phyloP scores from a whole-genome alignment of 2,888 invertebrate genomes.

The Thumatha senex region DNA sequence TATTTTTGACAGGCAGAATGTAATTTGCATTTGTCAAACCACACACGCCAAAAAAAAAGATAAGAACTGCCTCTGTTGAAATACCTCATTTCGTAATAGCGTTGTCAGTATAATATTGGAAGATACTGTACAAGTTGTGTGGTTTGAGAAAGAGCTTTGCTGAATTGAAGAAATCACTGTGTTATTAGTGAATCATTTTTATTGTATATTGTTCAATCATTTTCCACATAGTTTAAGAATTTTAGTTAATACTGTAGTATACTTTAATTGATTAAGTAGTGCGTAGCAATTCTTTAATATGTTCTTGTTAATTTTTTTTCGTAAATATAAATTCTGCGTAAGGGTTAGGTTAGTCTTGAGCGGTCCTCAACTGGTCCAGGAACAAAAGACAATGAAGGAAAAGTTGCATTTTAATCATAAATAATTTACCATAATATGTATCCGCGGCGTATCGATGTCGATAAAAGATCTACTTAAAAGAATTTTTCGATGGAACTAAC shows the following conservation, averaged over 20 bases:
- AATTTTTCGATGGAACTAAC: slow-evolving; percentile 19
- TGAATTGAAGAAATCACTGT: slow-evolving; percentile 59
- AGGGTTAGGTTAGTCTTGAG: slow-evolving; percentile 74
- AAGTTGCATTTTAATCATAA: slow-evolving; percentile 70
- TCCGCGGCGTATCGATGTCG: slow-evolving; percentile 37
- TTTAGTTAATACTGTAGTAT: slow-evolving; percentile 78
- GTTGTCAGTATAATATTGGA: slow-evolving; percentile 31
- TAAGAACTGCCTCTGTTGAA: slow-evolving; percentile 51
- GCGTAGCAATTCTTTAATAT: slow-evolving; percentile 78
- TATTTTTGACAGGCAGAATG: slow-evolving; percentile 35
- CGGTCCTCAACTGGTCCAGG: slow-evolving; percentile 68
- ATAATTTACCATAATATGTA: slow-evolving; percentile 40
- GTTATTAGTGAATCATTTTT: slow-evolving; percentile 80
- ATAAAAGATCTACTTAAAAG: slow-evolving; percentile 28
- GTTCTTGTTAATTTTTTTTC: slow-evolving; percentile 79
- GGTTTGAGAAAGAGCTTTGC: slow-evolving; percentile 39
- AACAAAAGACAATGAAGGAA: slow-evolving; percentile 81
- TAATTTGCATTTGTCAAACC: slow-evolving; percentile 39
- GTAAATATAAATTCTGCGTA: slow-evolving; percentile 72
- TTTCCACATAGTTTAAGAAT: slow-evolving; percentile 81
- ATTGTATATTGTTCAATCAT: slow-evolving; percentile 82
- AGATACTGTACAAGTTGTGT: slow-evolving; percentile 13
- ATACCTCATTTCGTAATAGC: slow-evolving; percentile 60
- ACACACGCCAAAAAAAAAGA: slow-evolving; percentile 28
- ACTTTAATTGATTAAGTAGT: slow-evolving; percentile 80